These are phyloP conservation scores for Threskiornis aethiopicus DNA, from an alignment of 2,797 vertebrate genomes.

Conservation along the genomic window DNA sequence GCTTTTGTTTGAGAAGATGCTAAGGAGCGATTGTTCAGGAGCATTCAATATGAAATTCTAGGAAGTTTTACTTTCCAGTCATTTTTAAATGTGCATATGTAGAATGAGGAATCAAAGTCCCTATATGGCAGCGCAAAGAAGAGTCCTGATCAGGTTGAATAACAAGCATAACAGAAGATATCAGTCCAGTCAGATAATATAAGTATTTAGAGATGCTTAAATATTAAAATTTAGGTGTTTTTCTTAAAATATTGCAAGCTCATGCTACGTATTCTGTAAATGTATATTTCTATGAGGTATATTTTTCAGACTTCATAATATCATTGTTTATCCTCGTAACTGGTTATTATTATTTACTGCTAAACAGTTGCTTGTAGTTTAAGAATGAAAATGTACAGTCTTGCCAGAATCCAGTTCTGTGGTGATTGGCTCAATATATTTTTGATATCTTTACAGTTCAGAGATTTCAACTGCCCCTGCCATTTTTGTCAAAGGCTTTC, in stretches of 20 bases:
- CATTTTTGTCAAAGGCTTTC: constrained; percentile 46
- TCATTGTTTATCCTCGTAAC: background rate
- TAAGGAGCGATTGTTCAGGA: background rate
- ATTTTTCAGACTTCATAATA: background rate
- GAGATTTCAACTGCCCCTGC: background rate
- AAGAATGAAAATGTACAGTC: background rate
- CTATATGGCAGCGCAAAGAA: background rate
- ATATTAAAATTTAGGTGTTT: background rate
- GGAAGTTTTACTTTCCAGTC: background rate
- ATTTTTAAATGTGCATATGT: background rate
- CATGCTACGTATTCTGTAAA: background rate
- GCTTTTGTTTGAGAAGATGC: background rate
- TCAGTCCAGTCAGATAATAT: background rate
- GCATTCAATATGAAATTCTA: background rate
- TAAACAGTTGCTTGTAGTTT: background rate
- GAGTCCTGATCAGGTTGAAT: background rate
- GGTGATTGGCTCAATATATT: background rate
- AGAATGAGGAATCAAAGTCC: background rate
- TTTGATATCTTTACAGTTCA: background rate
- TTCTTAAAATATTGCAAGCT: background rate
- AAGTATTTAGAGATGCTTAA: background rate
- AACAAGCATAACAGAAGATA: background rate
- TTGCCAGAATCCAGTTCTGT: background rate
- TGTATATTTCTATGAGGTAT: background rate
- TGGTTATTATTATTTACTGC: background rate